Percentiles rank a stretch among this genome's conserved stretches.
Conservation (phyloP, 2,113 vertebrate species). For the Sula dactylatra region DNA sequence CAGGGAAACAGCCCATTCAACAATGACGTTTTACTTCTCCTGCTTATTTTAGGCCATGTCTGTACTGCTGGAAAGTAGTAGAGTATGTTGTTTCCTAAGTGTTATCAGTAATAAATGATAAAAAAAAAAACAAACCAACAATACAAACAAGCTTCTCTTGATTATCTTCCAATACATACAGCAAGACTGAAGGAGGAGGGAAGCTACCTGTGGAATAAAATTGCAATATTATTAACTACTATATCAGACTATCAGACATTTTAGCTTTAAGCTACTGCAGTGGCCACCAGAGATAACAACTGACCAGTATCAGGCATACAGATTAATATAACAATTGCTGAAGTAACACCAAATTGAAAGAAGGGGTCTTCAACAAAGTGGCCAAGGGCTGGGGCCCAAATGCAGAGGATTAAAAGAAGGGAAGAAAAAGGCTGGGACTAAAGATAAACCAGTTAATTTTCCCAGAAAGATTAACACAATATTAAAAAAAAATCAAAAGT, state of each 20-base stretch:
- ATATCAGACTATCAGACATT: neutral
- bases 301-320: neutral
- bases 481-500: neutral
- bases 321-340: neutral
- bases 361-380: neutral
- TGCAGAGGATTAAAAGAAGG: neutral
- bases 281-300: neutral
- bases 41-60: neutral
- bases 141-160: neutral
- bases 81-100: neutral
- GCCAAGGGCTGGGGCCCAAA: neutral
- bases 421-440: neutral
- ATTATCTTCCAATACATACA: neutral
- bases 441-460: neutral
- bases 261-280: neutral
- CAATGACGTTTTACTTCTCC: neutral
- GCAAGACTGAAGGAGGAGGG: neutral
- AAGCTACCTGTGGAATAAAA: neutral
- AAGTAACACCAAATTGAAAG: neutral
- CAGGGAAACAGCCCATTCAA: neutral
- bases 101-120: neutral
- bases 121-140: neutral
- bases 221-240: neutral
- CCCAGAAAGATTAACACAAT: neutral
- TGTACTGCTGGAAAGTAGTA: neutral